Evolutionary conservation across 2,113 vertebrate genomes (phyloP).

Genomic region (Mionectes macconnelli): DNA sequence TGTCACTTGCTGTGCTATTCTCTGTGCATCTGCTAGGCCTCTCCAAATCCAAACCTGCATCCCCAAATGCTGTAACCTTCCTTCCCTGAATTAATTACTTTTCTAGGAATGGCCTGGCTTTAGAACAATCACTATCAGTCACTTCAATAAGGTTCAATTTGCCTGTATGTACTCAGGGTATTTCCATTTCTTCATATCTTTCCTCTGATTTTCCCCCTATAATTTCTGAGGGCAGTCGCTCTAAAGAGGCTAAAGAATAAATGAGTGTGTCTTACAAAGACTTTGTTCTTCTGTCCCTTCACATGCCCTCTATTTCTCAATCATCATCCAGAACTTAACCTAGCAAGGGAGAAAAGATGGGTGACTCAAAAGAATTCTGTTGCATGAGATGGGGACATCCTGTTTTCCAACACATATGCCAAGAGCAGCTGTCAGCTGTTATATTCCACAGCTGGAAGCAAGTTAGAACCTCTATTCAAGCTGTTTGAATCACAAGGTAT

Average conservation of each 20-base stretch:
- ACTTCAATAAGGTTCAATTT: not conserved
- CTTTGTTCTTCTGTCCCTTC: not conserved
- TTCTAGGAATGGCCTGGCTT: not conserved
- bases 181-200: not conserved
- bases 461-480: constrained; percentile 12
- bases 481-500: constrained; percentile 1
- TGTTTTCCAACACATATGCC: not conserved
- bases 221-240: not conserved
- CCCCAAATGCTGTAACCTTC: not conserved
- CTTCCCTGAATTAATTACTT: not conserved
- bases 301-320: not conserved
- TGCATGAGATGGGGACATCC: not conserved
- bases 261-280: not conserved
- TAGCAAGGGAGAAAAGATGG: not conserved
- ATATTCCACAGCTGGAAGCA: constrained; percentile 32
- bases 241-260: not conserved
- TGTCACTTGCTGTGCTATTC: not conserved
- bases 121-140: not conserved
- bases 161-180: not conserved
- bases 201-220: not conserved
- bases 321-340: not conserved
- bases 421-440: constrained; percentile 33
- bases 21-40: not conserved
- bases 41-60: not conserved
- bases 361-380: not conserved